Evolutionary conservation across 2,888 invertebrate species (phyloP).

Genomic region (Drosophila greeni): DNA sequence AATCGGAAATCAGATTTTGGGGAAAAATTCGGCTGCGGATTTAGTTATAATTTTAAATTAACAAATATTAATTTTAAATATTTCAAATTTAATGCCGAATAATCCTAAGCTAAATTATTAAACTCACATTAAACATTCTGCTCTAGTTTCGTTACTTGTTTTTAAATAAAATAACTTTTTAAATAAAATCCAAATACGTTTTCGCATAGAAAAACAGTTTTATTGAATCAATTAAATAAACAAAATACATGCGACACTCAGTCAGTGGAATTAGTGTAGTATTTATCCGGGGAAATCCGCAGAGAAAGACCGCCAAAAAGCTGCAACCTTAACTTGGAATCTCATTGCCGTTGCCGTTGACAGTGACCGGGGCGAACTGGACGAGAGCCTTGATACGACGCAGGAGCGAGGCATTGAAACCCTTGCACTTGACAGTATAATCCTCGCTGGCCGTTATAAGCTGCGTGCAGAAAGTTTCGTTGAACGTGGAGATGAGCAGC

Average conservation of each 20-base stretch:
- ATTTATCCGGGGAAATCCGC: not conserved
- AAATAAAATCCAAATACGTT: not conserved
- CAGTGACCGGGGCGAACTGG: conserved; percentile 83
- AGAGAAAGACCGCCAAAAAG: not conserved
- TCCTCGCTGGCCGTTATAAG: conserved; percentile 85
- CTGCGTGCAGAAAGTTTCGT: conserved; percentile 88
- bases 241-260: not conserved
- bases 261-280: not conserved
- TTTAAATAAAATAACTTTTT: not conserved
- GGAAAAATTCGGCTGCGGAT: no score
- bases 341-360: not conserved
- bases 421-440: conserved; percentile 83
- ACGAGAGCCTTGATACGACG: conserved; percentile 89
- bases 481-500: conserved; percentile 86
- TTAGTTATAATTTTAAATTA: no score
- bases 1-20: no score
- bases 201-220: conserved; percentile 2
- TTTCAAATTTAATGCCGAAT: no score
- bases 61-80: no score
- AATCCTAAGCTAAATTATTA: not conserved
- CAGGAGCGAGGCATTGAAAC: conserved; percentile 86
- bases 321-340: not conserved
- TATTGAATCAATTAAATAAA: conserved; percentile 1
- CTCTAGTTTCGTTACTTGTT: not conserved
- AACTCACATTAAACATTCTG: not conserved